Evolutionary conservation across 2,888 invertebrate genomes (phyloP).

Genomic region (Andrena camellia): DNA sequence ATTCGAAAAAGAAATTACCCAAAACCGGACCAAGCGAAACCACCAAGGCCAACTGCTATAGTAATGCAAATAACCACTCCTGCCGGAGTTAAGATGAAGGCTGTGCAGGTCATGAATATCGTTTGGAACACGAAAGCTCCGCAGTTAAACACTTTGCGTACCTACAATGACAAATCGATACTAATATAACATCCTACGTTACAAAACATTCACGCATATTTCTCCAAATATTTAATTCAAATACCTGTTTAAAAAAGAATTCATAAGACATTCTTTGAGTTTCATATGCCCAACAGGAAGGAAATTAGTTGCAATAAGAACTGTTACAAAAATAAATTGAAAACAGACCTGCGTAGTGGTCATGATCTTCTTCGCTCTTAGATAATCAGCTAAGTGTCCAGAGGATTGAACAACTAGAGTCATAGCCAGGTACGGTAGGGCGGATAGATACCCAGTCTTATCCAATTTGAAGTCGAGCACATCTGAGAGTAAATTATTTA

Average conservation of each 20-base stretch:
- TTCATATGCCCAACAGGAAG: too few species aligned
- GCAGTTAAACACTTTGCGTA: constrained; percentile 90
- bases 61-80: constrained; percentile 93
- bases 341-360: constrained; percentile 90
- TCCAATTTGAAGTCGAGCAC: constrained; percentile 90
- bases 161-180: constrained; percentile 74
- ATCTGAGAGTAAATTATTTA: constrained; percentile 86
- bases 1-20: constrained; percentile 86
- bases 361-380: constrained; percentile 88
- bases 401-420: constrained; percentile 92
- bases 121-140: constrained; percentile 92
- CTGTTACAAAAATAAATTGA: not conserved
- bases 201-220: too few species aligned
- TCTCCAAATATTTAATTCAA: too few species aligned
- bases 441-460: constrained; percentile 93
- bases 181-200: too few species aligned
- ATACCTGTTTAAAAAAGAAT: too few species aligned
- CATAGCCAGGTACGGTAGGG: constrained; percentile 96
- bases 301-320: not conserved
- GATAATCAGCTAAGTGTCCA: constrained; percentile 94
- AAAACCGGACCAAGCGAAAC: constrained; percentile 97
- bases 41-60: constrained; percentile 95
- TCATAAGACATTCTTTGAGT: too few species aligned
- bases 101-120: constrained; percentile 93
- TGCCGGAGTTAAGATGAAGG: constrained; percentile 89